Evolutionary conservation across 2,113 vertebrate species (phyloP), one percentile per base, ranked within the genome.

Genomic region (Uria aalge): DNA sequence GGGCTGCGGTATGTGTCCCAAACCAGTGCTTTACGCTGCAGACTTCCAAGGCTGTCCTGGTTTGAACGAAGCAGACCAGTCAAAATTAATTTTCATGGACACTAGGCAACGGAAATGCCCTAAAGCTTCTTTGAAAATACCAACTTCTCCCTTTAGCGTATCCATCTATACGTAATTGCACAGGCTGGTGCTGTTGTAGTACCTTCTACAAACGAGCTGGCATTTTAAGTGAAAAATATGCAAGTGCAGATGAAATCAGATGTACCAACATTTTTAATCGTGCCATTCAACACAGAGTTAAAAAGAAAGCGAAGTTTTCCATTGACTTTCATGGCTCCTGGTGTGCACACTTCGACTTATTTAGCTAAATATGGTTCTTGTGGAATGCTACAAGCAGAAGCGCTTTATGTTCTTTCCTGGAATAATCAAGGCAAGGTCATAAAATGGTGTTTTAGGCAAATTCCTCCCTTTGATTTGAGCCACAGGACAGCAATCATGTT

Each of bases 381-480:
- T 24, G 34, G 45, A 67, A 21, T 40, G 63, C 32, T 67, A 74
- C 11, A 62, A 67, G 50, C 41, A 72, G 36, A 84, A 64, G 30
- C 38, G 92, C 76, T 50, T 34, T 7, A 59, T 78, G 60, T 84
- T 78, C 40, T 92, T 81, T 81, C 36, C 73, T 71, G 53, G 62
- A 82, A 88, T 64, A 84, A 87, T 81, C 52, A 88, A 77, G 79
- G 18, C 64, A 93, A 89, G 40, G 47, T 78, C 72, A 80, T 60
- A 89, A 95, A 94, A 78, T 19, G 5, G 76, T 87, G 43, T 86
- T 69, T 92, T 66, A 89, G 73, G 66, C 48, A 71, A 92, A 91
- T 90, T 82, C 45, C n/a, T 88, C 50, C 62, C 48, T 91, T 95
- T 91, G 88, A 84, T 95, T 94, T 91, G 50, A 95, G 45, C 73